These are phyloP conservation scores for Malacosoma neustria DNA, from an alignment of 2,888 invertebrate genomes.

Conservation along the genomic window DNA sequence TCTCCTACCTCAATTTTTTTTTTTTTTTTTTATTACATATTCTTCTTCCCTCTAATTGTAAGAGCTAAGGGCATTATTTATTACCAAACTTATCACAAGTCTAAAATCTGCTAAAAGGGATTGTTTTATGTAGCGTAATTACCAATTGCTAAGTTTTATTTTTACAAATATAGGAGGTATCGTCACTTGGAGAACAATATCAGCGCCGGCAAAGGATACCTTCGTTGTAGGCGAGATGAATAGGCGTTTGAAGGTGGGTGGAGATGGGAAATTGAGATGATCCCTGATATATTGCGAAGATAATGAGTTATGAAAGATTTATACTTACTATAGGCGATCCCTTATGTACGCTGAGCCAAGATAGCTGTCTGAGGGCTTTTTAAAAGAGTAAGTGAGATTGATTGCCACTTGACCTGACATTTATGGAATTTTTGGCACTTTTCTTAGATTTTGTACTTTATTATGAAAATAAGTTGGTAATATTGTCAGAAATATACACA, in stretches of 20 bases:
- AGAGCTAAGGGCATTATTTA: too few species aligned
- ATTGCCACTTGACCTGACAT: background rate
- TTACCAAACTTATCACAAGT: too few species aligned
- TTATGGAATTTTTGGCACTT: background rate
- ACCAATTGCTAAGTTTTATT: too few species aligned
- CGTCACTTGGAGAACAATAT: background rate
- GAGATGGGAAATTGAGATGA: background rate
- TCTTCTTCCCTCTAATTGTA: too few species aligned
- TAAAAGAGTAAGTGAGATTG: background rate
- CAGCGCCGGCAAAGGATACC: slow-evolving; percentile 3
- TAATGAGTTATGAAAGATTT: background rate
- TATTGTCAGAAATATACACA: too few species aligned
- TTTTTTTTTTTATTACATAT: too few species aligned
- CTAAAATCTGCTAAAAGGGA: too few species aligned
- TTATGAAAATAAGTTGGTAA: background rate
- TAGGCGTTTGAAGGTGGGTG: background rate
- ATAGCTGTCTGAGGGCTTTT: background rate
- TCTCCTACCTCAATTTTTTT: too few species aligned
- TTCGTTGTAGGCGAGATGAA: slow-evolving; percentile 7
- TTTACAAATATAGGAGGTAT: background rate
- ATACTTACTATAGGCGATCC: background rate
- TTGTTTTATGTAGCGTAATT: too few species aligned
- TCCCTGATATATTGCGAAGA: background rate
- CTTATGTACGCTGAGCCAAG: background rate
- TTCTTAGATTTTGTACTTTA: background rate